Evolutionary conservation across 37 sponge, comb jelly and placozoan species (phyloP).

Genomic region (Beroe ovata): DNA sequence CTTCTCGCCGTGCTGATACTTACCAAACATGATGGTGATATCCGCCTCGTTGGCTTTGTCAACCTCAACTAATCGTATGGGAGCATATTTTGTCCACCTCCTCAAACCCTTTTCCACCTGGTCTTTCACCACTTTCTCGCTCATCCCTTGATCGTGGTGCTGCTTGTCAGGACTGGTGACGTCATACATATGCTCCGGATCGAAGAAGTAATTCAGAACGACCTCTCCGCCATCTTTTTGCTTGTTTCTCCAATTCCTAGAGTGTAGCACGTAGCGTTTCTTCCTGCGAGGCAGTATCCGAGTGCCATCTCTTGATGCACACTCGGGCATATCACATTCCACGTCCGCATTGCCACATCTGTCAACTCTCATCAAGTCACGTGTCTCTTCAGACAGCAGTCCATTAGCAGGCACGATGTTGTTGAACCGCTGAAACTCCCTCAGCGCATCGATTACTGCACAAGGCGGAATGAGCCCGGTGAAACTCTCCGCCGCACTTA

Average conservation of each 20-base stretch:
- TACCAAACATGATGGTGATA: not conserved
- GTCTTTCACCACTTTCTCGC: not conserved
- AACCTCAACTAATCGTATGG: constrained; percentile 2
- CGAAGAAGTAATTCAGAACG: not conserved
- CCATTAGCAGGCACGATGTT: not conserved
- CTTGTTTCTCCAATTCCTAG: not conserved
- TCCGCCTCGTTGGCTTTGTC: not conserved
- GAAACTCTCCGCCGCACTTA: not conserved
- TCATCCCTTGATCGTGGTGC: not conserved
- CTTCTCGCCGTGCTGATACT: constrained; percentile 29
- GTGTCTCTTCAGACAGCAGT: not conserved
- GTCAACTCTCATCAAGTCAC: not conserved
- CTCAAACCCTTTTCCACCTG: not conserved
- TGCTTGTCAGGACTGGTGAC: not conserved
- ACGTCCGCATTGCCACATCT: constrained; percentile 48
- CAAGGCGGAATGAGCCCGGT: constrained; percentile 17
- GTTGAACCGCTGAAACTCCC: constrained; percentile 41
- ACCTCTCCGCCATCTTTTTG: not conserved
- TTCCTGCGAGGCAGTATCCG: not conserved
- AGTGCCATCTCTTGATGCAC: not conserved
- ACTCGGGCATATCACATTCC: constrained; percentile 10
- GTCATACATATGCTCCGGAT: not conserved
- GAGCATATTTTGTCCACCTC: constrained; percentile 40
- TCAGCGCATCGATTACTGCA: constrained; percentile 13
- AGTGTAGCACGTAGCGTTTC: not conserved